Evolutionary conservation across 2,888 invertebrate species (phyloP), one percentile per base, ranked within the genome.

Genomic region (Lomographa bimaculata): DNA sequence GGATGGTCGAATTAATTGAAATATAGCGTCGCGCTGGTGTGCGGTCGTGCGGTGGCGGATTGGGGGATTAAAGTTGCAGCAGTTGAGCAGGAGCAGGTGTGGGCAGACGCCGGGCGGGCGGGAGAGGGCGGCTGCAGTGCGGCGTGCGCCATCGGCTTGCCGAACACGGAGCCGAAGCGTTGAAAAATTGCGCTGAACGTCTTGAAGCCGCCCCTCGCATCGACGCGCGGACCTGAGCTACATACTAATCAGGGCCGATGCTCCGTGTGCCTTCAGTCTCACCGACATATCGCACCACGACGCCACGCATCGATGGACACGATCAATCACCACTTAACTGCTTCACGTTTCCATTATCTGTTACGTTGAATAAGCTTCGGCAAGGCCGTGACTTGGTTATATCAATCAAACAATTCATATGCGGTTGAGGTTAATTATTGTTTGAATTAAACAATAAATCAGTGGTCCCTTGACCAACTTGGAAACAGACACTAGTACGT

Each of bases 101-200:
- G 68, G 65, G 58, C 48, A 48, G 58, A 43, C 46, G 33, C 57
- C 16, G 17, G 16, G 47, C 11, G 47, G 47, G 41, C 41, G 49
- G 48, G 44, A 39, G 53, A 43, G 41, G 55, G 46, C 50, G 54
- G 63, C 63, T 70, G 68, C 73, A 69, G 67, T 76, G 76, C 71
- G 68, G 60, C 60, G 64, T 33, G 59, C 49, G 63, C 56, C 63
- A 79, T 82, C 76, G 67, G 77, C 71, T 79, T 77, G 70, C 77
- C 60, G 68, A 84, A 80, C 84, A 83, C 82, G 82, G 59, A 77
- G 64, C 56, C 75, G 79, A 81, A 79, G 64, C 76, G 77, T 74
- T 86, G 82, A 87, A 87, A 87, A 87, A 87, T 86, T 84, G 80
- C 81, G 70, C 74, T 63, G 76, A 84, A 72, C 78, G 82, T 82